Percentiles rank a stretch among this genome's conserved stretches.
phyloP scores from a whole-genome alignment of 92 coral and sea anemone genomes.

The Heliopora coerulea region DNA sequence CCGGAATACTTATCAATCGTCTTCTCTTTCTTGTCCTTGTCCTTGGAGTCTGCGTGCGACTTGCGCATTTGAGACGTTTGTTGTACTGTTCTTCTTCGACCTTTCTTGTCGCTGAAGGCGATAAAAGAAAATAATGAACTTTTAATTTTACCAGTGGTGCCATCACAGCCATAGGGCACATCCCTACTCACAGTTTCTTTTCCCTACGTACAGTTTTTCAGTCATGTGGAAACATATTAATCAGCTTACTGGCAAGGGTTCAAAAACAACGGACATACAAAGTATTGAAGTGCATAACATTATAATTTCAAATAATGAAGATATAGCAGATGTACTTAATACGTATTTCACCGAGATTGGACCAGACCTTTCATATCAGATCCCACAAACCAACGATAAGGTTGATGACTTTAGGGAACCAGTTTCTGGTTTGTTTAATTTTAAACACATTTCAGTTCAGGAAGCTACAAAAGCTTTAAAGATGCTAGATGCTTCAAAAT shows the following conservation, averaged over 20 bases:
- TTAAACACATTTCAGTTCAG: neutral
- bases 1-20: constrained; percentile 84
- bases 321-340: neutral
- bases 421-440: neutral
- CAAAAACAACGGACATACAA: neutral
- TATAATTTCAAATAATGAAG: neutral
- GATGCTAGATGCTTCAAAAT: neutral
- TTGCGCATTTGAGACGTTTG: constrained; percentile 27
- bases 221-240: constrained; percentile 34
- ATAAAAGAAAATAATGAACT: too few relatives aligned
- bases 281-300: neutral
- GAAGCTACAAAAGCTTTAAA: neutral
- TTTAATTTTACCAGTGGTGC: too few relatives aligned
- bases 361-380: constrained; percentile 1
- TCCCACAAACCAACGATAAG: constrained; percentile 4
- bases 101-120: constrained; percentile 67
- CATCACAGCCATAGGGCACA: too few relatives aligned
- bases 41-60: constrained; percentile 64
- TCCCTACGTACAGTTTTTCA: too few relatives aligned
- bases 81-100: constrained; percentile 60
- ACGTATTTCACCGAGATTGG: constrained; percentile 16
- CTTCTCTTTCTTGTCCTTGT: constrained; percentile 77
- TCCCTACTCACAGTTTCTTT: too few relatives aligned
- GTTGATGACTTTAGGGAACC: constrained; percentile 1
- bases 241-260: constrained; percentile 1